Percentiles rank a stretch among this genome's conserved stretches.
Evolutionary conservation across 2,888 invertebrate species (phyloP).

Genomic region (Parelbella ahira): DNA sequence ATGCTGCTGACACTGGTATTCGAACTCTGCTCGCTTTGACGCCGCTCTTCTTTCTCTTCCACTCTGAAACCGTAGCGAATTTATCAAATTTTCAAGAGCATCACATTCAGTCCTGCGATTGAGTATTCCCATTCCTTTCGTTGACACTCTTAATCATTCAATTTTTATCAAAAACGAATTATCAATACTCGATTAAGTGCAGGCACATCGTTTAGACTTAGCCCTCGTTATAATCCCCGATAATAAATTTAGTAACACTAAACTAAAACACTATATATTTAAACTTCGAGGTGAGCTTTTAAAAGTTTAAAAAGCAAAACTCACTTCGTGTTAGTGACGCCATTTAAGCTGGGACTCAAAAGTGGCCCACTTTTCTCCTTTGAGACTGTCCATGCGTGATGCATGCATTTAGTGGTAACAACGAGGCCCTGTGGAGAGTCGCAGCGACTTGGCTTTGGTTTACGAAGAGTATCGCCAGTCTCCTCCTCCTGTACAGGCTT

Average conservation of each 20-base stretch:
- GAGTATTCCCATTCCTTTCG: too few species aligned
- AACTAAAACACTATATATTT: too few species aligned
- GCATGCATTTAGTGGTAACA: constrained; percentile 61
- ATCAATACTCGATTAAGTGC: too few species aligned
- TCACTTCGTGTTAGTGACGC: constrained; percentile 70
- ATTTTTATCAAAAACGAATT: too few species aligned
- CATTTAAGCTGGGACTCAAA: constrained; percentile 72
- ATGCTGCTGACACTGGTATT: constrained; percentile 72
- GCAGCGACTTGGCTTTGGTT: constrained; percentile 57
- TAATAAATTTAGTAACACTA: too few species aligned
- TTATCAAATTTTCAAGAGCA: too few species aligned
- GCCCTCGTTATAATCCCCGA: too few species aligned
- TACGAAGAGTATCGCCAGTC: constrained; percentile 37
- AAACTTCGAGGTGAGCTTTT: too few species aligned
- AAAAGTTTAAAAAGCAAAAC: too few species aligned
- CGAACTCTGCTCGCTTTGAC: constrained; percentile 57
- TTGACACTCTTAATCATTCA: too few species aligned
- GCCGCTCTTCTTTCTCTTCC: constrained; percentile 54
- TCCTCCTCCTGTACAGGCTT: constrained; percentile 34
- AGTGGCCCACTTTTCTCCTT: constrained; percentile 61
- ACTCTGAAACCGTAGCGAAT: constrained; percentile 43
- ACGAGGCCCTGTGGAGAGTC: constrained; percentile 53
- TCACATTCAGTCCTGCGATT: too few species aligned
- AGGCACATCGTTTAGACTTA: too few species aligned
- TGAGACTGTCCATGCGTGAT: constrained; percentile 70